phyloP scores from a whole-genome alignment of 2,113 vertebrate species.

The Pteruthius melanotis region DNA sequence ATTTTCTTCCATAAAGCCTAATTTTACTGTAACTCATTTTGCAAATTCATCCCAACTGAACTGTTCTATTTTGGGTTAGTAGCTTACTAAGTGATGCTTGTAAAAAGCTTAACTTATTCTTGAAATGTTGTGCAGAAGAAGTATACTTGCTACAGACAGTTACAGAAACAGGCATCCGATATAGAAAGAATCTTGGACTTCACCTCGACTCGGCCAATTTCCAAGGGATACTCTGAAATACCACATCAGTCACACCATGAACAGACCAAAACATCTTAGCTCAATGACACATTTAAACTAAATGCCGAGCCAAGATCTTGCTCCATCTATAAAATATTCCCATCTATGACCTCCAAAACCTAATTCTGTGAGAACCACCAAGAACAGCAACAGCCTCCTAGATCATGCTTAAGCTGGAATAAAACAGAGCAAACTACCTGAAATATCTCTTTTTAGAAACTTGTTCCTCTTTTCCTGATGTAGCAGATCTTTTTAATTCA shows the following conservation, averaged over 20 bases:
- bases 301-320: not conserved
- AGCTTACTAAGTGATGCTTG: not conserved
- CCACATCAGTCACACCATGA: not conserved
- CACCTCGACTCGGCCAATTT: not conserved
- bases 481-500: conserved; percentile 1
- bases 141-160: not conserved
- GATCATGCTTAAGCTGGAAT: not conserved
- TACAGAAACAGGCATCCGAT: not conserved
- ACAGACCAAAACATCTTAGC: not conserved
- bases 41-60: not conserved
- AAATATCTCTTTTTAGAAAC: conserved; percentile 1
- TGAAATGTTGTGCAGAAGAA: not conserved
- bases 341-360: not conserved
- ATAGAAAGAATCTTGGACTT: not conserved
- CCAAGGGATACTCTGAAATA: not conserved
- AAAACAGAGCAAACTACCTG: not conserved
- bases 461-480: not conserved
- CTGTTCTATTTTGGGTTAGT: not conserved
- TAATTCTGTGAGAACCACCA: not conserved
- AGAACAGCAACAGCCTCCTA: not conserved
- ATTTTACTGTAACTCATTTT: not conserved
- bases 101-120: not conserved
- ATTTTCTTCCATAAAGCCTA: not conserved
- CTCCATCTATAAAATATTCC: not conserved
- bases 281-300: not conserved